Percentiles rank a stretch among this genome's conserved stretches.
These are phyloP conservation scores for Drosophila lini DNA, from an alignment of 1,140 invertebrate genomes.

Conservation along the genomic window DNA sequence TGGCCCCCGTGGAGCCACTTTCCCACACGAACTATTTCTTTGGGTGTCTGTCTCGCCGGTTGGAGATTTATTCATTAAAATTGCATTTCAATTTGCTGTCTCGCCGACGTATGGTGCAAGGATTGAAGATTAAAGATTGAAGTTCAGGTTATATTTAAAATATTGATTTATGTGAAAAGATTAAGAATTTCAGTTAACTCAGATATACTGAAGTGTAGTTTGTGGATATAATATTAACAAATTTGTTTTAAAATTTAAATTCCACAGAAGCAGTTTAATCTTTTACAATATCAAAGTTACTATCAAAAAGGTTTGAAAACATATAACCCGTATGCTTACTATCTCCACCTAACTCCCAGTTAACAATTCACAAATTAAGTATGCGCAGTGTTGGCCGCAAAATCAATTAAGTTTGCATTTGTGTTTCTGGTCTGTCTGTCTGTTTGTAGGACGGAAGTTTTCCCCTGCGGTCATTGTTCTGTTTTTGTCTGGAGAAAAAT, in stretches of 20 bases:
- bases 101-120: background rate
- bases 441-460: conserved; percentile 3
- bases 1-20: conserved; percentile 5
- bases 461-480: conserved; percentile 22
- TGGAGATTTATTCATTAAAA: conserved; percentile 43
- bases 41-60: background rate
- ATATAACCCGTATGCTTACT: too few relatives aligned
- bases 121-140: background rate
- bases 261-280: too few relatives aligned
- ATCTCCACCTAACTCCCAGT: background rate
- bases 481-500: conserved; percentile 30
- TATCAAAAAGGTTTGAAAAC: too few relatives aligned
- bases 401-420: conserved; percentile 46
- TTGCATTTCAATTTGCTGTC: conserved; percentile 50
- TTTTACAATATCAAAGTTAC: too few relatives aligned
- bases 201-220: background rate
- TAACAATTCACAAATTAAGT: conserved; percentile 54
- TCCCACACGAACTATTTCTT: conserved; percentile 25
- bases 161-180: background rate
- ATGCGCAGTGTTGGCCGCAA: conserved; percentile 42
- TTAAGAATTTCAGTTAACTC: background rate
- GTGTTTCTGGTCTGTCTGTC: background rate
- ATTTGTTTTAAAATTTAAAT: background rate
- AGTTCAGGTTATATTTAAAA: background rate
- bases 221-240: background rate